Base-by-base conservation (phyloP, 1,140 invertebrate species). In the Metopolophium dirhodum region DNA sequence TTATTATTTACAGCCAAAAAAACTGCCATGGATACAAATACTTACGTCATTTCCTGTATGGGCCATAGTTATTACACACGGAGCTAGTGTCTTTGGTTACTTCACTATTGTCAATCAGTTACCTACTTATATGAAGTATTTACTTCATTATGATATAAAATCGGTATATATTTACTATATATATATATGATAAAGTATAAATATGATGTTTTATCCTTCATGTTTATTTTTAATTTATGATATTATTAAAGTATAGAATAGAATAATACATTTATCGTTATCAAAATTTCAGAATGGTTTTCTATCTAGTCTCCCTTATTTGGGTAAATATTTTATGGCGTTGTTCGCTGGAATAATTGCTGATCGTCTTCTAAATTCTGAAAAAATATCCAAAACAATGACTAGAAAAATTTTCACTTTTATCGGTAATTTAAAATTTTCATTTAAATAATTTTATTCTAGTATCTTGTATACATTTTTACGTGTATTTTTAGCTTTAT, bases 71-170 rank as follows among this genome's bases (percentile, higher is more conserved):
- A 95, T 98, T 37, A 98, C 98, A 0, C 98, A 99, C 95, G 98
- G 97, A 61, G 97, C 98, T 93, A 98, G 98, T 94, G 98, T 99
- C 94, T 99, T 98, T 96, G 98, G 98, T 1, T 99, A 98, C 95
- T 99, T 99, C 95, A 99, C 98, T 8, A 97, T 99, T 85, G 96
- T 99, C 90, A 98, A 98, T 95, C 98, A 99, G 95, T 96, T 99
- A 93, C 99, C 99, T 20, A 98, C 97, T 1, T 99, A 99, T 95
- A 97, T 99, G 96, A 98, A 98, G 94, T 97, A 97, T 94, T 98
- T 99, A 91, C 96, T 99, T 20, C 96, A 97, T 94, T 99, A 97
- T 94, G 96, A 98, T 94, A 98, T 99, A 94, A 97, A 98, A 95
- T 96, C 97, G 95, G 98, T 98, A 95, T 96, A 95, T 95, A 93